phyloP scores from a whole-genome alignment of 2,888 invertebrate species.

The Parnassius glacialis region DNA sequence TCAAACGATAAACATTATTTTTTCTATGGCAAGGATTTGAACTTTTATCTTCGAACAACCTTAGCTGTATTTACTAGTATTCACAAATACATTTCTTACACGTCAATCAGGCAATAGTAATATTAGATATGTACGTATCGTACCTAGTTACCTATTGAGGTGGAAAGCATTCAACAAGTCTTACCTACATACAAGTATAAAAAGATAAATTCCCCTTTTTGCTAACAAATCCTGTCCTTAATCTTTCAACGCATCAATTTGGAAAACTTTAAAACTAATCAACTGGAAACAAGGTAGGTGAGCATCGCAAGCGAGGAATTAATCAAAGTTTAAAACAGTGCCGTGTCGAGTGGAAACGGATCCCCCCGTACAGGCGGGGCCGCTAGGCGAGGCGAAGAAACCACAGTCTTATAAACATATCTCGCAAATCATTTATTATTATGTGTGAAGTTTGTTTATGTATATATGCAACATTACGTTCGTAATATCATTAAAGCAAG shows the following conservation, averaged over 20 bases:
- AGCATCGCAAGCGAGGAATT: conserved; percentile 63
- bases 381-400: conserved; percentile 29
- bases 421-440: conserved; percentile 22
- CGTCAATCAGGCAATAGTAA: too few species aligned
- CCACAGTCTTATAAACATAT: conserved; percentile 24
- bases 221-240: conserved; percentile 3
- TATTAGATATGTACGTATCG: too few species aligned
- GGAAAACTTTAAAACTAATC: conserved; percentile 53
- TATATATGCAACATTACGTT: conserved; percentile 5
- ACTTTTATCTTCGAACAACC: too few species aligned
- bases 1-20: too few species aligned
- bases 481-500: too few species aligned
- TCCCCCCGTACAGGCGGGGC: background rate
- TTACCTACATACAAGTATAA: too few species aligned
- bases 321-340: conserved; percentile 79
- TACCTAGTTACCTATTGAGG: too few species aligned
- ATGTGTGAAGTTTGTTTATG: conserved; percentile 19
- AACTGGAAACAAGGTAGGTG: conserved; percentile 64
- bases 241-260: conserved; percentile 28
- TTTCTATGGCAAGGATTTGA: too few species aligned
- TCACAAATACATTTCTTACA: too few species aligned
- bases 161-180: too few species aligned
- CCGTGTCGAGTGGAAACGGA: conserved; percentile 55
- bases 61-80: too few species aligned
- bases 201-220: too few species aligned